These are phyloP conservation scores for Caracal caracal DNA, from an alignment of 2,113 vertebrate species.

Conservation along the genomic window DNA sequence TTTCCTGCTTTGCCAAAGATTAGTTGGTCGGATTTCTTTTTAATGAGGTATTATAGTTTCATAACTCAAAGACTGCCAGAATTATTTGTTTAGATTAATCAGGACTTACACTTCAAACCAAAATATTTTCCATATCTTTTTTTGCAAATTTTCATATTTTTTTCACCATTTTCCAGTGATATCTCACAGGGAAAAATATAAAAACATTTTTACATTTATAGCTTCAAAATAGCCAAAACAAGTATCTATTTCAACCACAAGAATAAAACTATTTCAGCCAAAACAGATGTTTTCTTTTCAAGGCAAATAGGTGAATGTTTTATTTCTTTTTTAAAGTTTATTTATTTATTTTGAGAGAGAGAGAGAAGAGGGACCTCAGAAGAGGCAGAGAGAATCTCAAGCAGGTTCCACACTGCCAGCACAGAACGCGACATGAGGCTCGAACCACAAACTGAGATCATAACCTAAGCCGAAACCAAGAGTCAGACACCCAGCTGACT, in stretches of 20 bases:
- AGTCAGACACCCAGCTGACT: too few species aligned
- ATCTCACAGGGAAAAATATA: not conserved
- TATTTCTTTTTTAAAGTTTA: not conserved
- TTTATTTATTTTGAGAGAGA: too few species aligned
- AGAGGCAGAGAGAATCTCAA: too few species aligned
- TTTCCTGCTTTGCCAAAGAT: too few species aligned
- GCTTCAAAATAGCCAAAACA: not conserved
- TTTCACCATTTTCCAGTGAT: not conserved
- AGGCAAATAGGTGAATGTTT: not conserved
- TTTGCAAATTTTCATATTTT: not conserved
- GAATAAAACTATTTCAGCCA: not conserved
- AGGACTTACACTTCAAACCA: not conserved
- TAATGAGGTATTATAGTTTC: not conserved
- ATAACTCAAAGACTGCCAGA: not conserved
- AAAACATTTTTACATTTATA: not conserved
- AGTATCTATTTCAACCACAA: not conserved
- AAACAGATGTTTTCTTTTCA: not conserved
- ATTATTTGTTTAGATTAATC: conserved; percentile 13
- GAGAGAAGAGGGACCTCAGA: too few species aligned
- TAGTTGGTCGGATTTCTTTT: not conserved
- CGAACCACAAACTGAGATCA: too few species aligned
- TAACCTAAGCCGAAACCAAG: too few species aligned
- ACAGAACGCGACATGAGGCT: too few species aligned
- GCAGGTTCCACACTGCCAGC: too few species aligned
- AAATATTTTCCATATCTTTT: not conserved